Conservation (phyloP, 2,797 vertebrate genomes). For the Helicolenus hilgendorfi region DNA sequence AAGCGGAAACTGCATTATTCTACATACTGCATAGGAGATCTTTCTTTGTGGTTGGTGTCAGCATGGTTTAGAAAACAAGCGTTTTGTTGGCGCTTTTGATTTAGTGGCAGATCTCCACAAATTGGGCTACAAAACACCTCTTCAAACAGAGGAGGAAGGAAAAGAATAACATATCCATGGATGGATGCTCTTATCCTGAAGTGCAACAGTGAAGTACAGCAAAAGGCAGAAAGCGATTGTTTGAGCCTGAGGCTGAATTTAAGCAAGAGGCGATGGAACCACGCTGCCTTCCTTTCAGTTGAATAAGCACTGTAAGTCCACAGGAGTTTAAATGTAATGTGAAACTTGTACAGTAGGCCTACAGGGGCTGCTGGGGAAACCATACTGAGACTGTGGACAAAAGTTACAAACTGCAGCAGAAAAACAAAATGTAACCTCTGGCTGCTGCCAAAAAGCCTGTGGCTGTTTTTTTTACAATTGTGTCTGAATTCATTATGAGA, state of each 20-base stretch:
- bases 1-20: neutral
- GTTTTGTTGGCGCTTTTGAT: neutral
- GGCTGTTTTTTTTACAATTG: neutral
- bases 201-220: constrained; percentile 26
- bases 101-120: neutral
- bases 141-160: constrained; percentile 18
- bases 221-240: constrained; percentile 35
- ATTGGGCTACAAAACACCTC: constrained; percentile 3
- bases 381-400: constrained; percentile 34
- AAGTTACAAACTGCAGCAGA: constrained; percentile 28
- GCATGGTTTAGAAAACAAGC: neutral
- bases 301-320: constrained; percentile 60
- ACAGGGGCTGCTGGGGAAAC: neutral
- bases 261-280: constrained; percentile 36
- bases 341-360: constrained; percentile 39
- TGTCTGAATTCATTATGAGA: neutral
- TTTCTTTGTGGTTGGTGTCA: neutral
- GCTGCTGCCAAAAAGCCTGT: neutral
- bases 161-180: constrained; percentile 34
- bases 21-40: neutral
- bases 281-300: constrained; percentile 54
- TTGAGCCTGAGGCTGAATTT: constrained; percentile 31
- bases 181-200: constrained; percentile 40
- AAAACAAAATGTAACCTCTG: constrained; percentile 1
- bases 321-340: constrained; percentile 49